Evolutionary conservation across 2,888 invertebrate species (phyloP).

Genomic region (Dermolepida albohirtum): DNA sequence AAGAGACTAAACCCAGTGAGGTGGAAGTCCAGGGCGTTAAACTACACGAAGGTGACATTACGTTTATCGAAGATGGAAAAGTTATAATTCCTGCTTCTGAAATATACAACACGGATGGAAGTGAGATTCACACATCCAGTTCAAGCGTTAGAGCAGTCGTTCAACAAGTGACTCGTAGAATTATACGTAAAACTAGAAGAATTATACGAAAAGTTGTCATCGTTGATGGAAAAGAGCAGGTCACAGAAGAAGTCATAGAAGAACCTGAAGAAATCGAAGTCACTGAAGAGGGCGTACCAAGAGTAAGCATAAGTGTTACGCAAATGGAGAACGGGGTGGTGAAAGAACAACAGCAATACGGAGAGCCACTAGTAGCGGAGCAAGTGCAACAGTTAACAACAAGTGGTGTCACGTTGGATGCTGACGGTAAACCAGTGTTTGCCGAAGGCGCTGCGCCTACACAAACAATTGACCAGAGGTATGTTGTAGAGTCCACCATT

Average conservation of each 20-base stretch:
- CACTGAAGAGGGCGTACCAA: slow-evolving; percentile 77
- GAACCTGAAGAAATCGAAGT: slow-evolving; percentile 85
- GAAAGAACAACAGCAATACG: slow-evolving; percentile 61
- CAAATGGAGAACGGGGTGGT: slow-evolving; percentile 69
- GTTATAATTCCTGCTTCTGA: slow-evolving; percentile 55
- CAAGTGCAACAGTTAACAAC: slow-evolving; percentile 42
- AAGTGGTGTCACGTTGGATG: neutral
- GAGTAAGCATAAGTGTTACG: slow-evolving; percentile 76
- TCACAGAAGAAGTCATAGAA: slow-evolving; percentile 85
- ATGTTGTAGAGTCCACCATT: slow-evolving; percentile 57
- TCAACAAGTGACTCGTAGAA: slow-evolving; percentile 82
- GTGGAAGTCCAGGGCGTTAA: slow-evolving; percentile 61
- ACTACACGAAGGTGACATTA: slow-evolving; percentile 64
- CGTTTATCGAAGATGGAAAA: slow-evolving; percentile 60
- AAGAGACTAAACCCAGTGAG: slow-evolving; percentile 67
- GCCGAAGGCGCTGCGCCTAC: neutral
- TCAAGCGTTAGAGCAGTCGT: slow-evolving; percentile 83
- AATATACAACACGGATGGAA: slow-evolving; percentile 55
- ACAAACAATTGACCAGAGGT: slow-evolving; percentile 55
- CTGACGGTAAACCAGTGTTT: neutral
- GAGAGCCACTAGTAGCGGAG: slow-evolving; percentile 58
- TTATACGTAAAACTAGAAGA: slow-evolving; percentile 79
- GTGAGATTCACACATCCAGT: slow-evolving; percentile 70
- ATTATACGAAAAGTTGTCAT: slow-evolving; percentile 82
- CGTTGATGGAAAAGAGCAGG: slow-evolving; percentile 85